Conservation (phyloP, 2,888 invertebrate genomes). For the Calephelis perditalis region DNA sequence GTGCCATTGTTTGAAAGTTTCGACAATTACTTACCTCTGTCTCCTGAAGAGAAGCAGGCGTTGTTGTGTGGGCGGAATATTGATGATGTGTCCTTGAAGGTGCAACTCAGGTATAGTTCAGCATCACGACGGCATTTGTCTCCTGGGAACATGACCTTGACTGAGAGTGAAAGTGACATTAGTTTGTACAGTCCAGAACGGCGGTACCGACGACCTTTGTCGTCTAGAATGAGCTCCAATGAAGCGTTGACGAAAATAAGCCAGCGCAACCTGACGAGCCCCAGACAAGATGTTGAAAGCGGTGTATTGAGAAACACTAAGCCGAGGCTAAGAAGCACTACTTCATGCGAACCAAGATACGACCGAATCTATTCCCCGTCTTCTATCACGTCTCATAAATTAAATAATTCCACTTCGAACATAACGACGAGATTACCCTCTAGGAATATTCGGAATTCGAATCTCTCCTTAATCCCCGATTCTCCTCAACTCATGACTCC, state of each 20-base stretch:
- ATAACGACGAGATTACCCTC: constrained; percentile 47
- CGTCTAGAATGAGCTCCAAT: constrained; percentile 64
- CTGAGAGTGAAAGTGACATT: constrained; percentile 69
- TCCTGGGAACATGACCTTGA: constrained; percentile 59
- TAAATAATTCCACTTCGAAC: constrained; percentile 57
- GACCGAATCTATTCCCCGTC: constrained; percentile 68
- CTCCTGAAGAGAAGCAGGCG: constrained; percentile 67
- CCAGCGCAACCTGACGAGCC: constrained; percentile 61
- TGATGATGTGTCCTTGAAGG: constrained; percentile 42
- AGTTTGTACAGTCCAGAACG: constrained; percentile 61
- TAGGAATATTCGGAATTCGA: constrained; percentile 61
- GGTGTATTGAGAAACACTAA: constrained; percentile 51
- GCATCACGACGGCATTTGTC: constrained; percentile 48
- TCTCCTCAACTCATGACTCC: constrained; percentile 65
- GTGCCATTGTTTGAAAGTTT: constrained; percentile 82
- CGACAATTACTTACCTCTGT: constrained; percentile 76
- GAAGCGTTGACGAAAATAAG: constrained; percentile 60
- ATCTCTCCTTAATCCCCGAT: constrained; percentile 67
- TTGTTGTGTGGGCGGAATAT: constrained; percentile 54
- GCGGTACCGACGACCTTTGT: constrained; percentile 60
- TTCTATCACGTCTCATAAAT: constrained; percentile 59
- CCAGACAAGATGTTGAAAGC: constrained; percentile 59
- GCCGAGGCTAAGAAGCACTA: constrained; percentile 61
- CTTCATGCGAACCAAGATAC: constrained; percentile 66
- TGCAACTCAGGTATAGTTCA: constrained; percentile 52